These are phyloP conservation scores for Dromas ardeola DNA, from an alignment of 2,113 vertebrate species.

Conservation along the genomic window DNA sequence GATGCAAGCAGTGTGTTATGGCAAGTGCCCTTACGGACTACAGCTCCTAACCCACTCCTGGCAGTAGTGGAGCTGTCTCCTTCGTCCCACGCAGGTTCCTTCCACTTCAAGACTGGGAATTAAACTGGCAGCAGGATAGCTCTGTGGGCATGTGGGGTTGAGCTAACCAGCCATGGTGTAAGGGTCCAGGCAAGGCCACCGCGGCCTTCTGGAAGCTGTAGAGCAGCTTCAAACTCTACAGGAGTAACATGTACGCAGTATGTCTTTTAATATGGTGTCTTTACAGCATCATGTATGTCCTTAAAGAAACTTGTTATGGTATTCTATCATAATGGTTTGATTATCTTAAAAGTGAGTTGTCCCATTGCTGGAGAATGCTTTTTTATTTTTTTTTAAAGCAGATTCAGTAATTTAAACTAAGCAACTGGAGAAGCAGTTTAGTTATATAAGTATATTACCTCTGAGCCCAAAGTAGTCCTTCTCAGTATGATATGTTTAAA, in stretches of 20 bases:
- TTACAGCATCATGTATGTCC: neutral
- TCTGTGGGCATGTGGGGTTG: neutral
- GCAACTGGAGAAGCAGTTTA: neutral
- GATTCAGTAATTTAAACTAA: neutral
- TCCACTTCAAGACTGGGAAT: neutral
- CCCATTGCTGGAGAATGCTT: neutral
- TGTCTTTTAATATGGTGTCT: neutral
- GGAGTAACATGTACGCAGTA: too few relatives aligned
- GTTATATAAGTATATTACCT: conserved; percentile 13
- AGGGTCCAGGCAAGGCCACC: neutral
- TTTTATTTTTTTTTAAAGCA: neutral
- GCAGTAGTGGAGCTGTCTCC: neutral
- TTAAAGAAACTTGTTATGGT: neutral
- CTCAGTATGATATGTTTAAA: conserved; percentile 44
- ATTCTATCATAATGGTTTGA: neutral
- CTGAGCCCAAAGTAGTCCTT: neutral
- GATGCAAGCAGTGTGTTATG: neutral
- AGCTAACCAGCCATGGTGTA: neutral
- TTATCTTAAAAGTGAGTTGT: neutral
- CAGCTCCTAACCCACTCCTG: neutral
- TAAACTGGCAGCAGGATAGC: too few relatives aligned
- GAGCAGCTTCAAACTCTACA: neutral
- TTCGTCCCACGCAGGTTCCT: neutral
- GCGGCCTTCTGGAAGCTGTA: neutral
- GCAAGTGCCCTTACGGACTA: rapidly evolving